A percentile compares a stretch with the other conserved stretches of the same genome.
These are phyloP conservation scores for Brachyistius frenatus DNA, from an alignment of 2,113 vertebrate species.

Conservation along the genomic window DNA sequence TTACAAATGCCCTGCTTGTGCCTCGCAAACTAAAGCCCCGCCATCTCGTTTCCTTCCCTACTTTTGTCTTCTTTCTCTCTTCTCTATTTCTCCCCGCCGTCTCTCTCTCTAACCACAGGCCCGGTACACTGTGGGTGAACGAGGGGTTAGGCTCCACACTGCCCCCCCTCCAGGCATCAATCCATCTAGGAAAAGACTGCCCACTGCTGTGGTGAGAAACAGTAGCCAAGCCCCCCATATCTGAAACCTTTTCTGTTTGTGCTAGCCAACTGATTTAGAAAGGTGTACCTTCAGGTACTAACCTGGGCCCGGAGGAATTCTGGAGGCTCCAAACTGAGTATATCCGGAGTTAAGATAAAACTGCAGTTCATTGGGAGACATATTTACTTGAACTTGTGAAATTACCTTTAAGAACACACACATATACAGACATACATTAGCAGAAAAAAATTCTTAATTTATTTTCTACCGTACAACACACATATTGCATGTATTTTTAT, in stretches of 20 bases:
- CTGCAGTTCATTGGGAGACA: background rate
- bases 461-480: background rate
- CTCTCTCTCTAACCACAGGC: constrained; percentile 81
- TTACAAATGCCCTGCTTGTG: constrained; percentile 76
- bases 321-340: background rate
- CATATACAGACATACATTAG: background rate
- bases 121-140: constrained; percentile 82
- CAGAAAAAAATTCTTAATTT: background rate
- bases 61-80: constrained; percentile 72
- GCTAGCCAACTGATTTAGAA: constrained; percentile 23
- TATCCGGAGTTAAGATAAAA: background rate
- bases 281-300: constrained; percentile 35
- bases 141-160: constrained; percentile 82
- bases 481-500: constrained; percentile 9
- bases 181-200: constrained; percentile 84
- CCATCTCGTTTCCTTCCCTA: constrained; percentile 74
- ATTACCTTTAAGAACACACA: background rate
- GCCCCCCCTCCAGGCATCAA: constrained; percentile 78
- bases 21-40: constrained; percentile 77
- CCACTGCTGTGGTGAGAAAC: constrained; percentile 83
- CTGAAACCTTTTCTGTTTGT: constrained; percentile 24
- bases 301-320: constrained; percentile 10
- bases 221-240: constrained; percentile 52
- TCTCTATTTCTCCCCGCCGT: constrained; percentile 54
- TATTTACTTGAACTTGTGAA: background rate